Evolutionary conservation across 2,797 vertebrate species (phyloP), one percentile per base, ranked within the genome.

Genomic region (Galago senegalensis): DNA sequence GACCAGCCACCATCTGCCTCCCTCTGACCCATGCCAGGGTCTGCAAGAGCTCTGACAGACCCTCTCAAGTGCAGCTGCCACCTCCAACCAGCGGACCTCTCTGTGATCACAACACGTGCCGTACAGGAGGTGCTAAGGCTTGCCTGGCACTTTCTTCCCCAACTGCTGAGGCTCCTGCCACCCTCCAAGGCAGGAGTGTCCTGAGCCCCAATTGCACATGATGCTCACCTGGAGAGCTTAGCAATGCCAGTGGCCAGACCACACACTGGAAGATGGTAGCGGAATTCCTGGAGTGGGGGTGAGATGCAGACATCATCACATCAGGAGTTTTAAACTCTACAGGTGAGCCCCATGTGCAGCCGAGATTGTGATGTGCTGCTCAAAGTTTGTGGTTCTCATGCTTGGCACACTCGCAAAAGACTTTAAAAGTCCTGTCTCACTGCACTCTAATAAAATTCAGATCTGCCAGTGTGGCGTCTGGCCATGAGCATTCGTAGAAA

Each of bases 21-120:
- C 21, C n/a, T 53, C 18, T 49, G n/a, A 83, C 46, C 12, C 67
- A 21, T 0, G 3, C 37, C 4, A 1, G 2, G n/a, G 3, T 2
- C 56, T 40, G 7, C 16, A 46, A 16, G 72, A 31, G 7, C 31
- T 16, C 29, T 1, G 40, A 60, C 75, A 58, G n/a, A 27, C 20
- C 49, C 27, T 69, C 37, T n/a, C 2, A 76, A 5, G 29, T 5
- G 3, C 67, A 60, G 13, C 10, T 63, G 25, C 27, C 13, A 0
- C 27, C 40, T 27, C 13, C 37, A 31, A 29, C 27, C 25, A 4
- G 25, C 3, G 13, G 29, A 18, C 34, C 29, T n/a, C 2, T 58
- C 49, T 70, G 23, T 40, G 40, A 16, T 3, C 13, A 10, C 16
- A 56, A 7, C 13, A 31, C 10, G 13, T 34, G 46, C 10, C 73